Evolutionary conservation across 2,113 vertebrate genomes (phyloP), one percentile per base, ranked within the genome.

Genomic region (Serranochromis macrocephalus): DNA sequence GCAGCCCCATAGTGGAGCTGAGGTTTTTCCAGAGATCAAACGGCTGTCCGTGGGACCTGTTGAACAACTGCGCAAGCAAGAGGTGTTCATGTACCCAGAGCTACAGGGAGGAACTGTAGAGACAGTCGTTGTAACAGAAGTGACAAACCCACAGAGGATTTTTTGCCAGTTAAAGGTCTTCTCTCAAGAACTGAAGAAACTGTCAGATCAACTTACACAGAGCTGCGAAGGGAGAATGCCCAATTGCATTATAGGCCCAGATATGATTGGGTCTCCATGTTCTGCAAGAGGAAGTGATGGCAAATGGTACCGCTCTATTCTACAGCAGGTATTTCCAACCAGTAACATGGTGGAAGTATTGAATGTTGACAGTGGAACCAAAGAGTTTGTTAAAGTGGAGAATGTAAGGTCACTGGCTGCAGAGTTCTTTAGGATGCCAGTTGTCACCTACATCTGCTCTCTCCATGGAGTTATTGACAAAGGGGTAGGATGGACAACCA

Each of bases 111-210:
- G 96, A 73, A 96, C 97, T 71, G 97, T 96, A 1, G 98, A 97
- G 89, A 96, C 96, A 0, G 96, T 99, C 2, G 5, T 97, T 5
- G 96, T 99, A 13, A 99, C 98, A 3, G 97, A 99, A 5, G 96
- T 99, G 17, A 96, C 94, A 36, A 97, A 97, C 87, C 98, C 98
- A 0, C 94, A 97, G 38, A 93, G 94, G 9, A 73, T 99, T 58
- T 99, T 98, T 90, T 99, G 98, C 90, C 98, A 98, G 92, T 91
- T 99, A 73, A 97, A 96, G 45, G 97, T 98, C 79, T 94, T 99
- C 75, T 97, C 97, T 1, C 95, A 96, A 82, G 98, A 98, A 91
- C 93, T 99, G 36, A 94, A 82, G 21, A 96, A 96, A 84, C 95
- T 99, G 31, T 97, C 97, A 0, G 97, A 97, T 13, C 94, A 95